Evolutionary conservation across 2,797 vertebrate genomes (phyloP).

Genomic region (Pangasius krempfi): DNA sequence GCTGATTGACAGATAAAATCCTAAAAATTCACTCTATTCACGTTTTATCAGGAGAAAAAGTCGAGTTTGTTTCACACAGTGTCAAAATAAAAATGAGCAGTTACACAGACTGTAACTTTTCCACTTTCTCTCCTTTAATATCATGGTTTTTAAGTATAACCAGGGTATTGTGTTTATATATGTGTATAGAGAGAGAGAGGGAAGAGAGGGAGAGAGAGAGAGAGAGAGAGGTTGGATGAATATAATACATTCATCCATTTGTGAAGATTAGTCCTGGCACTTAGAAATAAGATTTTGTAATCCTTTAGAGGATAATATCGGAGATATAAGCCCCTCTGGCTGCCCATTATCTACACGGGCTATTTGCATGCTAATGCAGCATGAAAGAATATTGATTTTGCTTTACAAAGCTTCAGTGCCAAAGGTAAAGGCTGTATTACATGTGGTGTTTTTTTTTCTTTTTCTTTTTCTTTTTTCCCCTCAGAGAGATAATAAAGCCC

Average conservation of each 20-base stretch:
- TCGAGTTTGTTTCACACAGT: background rate
- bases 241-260: background rate
- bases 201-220: background rate
- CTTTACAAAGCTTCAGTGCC: background rate
- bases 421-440: background rate
- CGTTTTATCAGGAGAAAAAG: background rate
- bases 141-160: background rate
- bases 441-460: background rate
- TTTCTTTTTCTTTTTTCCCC: too few species aligned
- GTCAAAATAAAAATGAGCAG: background rate
- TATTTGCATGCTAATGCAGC: conserved; percentile 28
- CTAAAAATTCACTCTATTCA: background rate
- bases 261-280: too few species aligned
- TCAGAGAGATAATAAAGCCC: background rate
- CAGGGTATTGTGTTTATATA: background rate
- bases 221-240: background rate
- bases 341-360: background rate
- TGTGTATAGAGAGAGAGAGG: background rate
- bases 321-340: background rate
- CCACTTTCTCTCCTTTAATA: background rate
- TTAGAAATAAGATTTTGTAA: background rate
- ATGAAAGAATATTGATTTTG: conserved; percentile 23
- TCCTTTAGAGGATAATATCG: conserved; percentile 4
- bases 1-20: background rate
- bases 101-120: background rate